Percentiles rank a stretch among this genome's conserved stretches.
Evolutionary conservation across 2,113 vertebrate genomes (phyloP).

Genomic region (Noturus placidus): DNA sequence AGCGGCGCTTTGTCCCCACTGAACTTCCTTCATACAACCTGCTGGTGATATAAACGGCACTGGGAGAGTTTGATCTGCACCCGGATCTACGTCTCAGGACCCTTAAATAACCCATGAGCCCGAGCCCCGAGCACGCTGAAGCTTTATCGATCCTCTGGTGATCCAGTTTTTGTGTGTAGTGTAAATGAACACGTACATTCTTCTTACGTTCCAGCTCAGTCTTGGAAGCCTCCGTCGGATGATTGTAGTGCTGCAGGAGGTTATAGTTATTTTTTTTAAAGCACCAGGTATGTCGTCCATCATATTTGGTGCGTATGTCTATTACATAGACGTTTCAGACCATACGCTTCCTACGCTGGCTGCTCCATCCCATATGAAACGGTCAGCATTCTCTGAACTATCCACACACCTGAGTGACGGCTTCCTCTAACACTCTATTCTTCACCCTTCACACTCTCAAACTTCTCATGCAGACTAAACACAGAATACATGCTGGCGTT

Average conservation of each 20-base stretch:
- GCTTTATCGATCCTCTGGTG: conserved; percentile 4
- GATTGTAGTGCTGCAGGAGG: not conserved
- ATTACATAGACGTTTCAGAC: conserved; percentile 33
- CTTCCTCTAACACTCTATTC: conserved; percentile 40
- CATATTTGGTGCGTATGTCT: not conserved
- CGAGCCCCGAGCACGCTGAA: not conserved
- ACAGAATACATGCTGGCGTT: not conserved
- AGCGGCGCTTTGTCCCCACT: not conserved
- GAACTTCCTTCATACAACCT: conserved; percentile 39
- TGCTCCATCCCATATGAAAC: conserved; percentile 63
- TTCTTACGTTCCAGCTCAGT: conserved; percentile 50
- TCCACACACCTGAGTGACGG: conserved; percentile 37
- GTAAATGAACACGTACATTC: conserved; percentile 44
- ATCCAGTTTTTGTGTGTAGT: conserved; percentile 19
- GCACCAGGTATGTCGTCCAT: not conserved
- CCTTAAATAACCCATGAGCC: conserved; percentile 31
- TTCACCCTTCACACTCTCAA: not conserved
- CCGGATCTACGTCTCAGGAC: not conserved
- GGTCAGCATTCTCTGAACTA: conserved; percentile 61
- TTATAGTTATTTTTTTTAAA: not conserved
- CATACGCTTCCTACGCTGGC: conserved; percentile 58
- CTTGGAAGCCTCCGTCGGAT: not conserved
- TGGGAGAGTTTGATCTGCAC: conserved; percentile 20
- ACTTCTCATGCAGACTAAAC: not conserved
- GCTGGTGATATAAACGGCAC: conserved; percentile 26